Evolutionary conservation across 2,113 vertebrate species (phyloP).

Genomic region (Apteryx owenii): DNA sequence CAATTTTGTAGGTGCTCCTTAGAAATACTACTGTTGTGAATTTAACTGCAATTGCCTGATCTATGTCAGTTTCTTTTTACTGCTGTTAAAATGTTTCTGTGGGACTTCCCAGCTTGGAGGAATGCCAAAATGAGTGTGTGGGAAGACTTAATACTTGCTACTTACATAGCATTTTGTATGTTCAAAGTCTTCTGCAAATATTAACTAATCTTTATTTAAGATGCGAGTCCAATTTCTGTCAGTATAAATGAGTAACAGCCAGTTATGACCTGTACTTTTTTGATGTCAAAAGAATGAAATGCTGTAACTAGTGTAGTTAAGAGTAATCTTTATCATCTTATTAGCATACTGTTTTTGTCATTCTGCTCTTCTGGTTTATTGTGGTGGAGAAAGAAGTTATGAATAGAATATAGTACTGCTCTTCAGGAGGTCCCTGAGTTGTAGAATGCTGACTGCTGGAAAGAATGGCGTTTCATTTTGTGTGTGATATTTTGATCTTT

Average conservation of each 20-base stretch:
- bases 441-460: not conserved
- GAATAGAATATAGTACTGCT: not conserved
- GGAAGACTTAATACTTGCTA: constrained; percentile 68
- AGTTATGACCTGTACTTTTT: not conserved
- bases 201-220: constrained; percentile 53
- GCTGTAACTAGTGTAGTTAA: not conserved
- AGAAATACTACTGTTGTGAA: not conserved
- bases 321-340: constrained; percentile 19
- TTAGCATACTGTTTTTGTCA: not conserved
- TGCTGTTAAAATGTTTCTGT: constrained; percentile 54
- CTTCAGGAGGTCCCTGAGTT: not conserved
- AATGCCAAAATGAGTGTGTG: constrained; percentile 58
- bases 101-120: constrained; percentile 62
- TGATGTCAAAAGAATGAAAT: not conserved
- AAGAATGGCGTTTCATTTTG: not conserved
- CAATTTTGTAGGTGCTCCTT: constrained; percentile 4
- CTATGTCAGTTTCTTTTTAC: constrained; percentile 4
- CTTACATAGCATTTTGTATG: constrained; percentile 56
- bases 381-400: not conserved
- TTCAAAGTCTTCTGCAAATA: constrained; percentile 45
- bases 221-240: constrained; percentile 40
- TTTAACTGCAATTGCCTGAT: not conserved
- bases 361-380: not conserved
- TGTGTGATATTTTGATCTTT: not conserved
- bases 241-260: constrained; percentile 22